These are phyloP conservation scores for Panulirus ornatus DNA, from an alignment of 1,140 invertebrate genomes.

Conservation along the genomic window DNA sequence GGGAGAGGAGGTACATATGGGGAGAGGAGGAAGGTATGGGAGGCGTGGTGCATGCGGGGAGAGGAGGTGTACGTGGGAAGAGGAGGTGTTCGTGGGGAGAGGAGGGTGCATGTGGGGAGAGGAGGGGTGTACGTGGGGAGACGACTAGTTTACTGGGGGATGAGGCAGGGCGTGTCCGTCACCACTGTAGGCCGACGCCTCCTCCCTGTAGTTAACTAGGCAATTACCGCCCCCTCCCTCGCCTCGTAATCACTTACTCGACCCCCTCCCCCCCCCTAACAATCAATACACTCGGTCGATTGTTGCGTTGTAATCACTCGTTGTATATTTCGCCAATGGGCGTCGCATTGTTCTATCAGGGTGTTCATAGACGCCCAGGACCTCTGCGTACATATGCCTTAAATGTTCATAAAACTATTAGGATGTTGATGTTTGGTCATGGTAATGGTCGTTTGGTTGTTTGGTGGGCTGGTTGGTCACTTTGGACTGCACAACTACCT, in stretches of 20 bases:
- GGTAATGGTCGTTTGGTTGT: too few relatives aligned
- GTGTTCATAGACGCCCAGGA: too few relatives aligned
- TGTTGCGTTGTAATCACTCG: too few relatives aligned
- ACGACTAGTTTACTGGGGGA: too few relatives aligned
- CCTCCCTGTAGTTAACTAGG: not conserved
- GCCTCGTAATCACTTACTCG: constrained; percentile 8
- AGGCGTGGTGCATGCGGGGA: not conserved
- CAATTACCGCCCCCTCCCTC: not conserved
- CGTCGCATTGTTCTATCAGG: too few relatives aligned
- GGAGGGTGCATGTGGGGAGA: not conserved
- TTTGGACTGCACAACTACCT: too few relatives aligned
- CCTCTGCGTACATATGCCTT: too few relatives aligned
- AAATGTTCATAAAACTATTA: too few relatives aligned
- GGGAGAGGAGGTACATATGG: not conserved
- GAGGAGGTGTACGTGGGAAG: not conserved
- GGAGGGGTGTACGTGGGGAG: not conserved
- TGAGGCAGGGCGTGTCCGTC: too few relatives aligned
- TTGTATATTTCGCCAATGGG: too few relatives aligned
- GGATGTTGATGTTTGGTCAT: too few relatives aligned
- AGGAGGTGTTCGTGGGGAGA: not conserved
- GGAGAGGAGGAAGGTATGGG: not conserved
- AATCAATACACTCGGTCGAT: constrained; percentile 11
- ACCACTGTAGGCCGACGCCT: not conserved
- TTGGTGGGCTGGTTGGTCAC: too few relatives aligned
- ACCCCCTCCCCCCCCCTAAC: not conserved